A percentile compares a stretch with the other conserved stretches of the same genome.
These are phyloP conservation scores for Brachyalestes nurse DNA, from an alignment of 2,797 vertebrate genomes.

Conservation along the genomic window DNA sequence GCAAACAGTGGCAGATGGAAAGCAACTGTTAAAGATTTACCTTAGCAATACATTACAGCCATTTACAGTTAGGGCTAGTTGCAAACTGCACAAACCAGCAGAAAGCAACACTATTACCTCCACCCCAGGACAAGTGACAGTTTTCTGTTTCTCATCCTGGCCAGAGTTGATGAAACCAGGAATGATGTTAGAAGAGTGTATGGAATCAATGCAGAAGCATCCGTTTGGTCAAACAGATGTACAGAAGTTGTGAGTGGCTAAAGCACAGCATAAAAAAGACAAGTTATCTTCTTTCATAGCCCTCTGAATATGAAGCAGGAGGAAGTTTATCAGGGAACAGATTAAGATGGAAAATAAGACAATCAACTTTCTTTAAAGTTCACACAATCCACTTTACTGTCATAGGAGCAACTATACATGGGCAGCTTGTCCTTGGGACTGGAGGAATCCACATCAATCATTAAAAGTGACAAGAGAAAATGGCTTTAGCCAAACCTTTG, in stretches of 20 bases:
- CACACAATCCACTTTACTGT: background rate
- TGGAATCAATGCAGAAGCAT: too few species aligned
- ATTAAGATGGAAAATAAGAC: background rate
- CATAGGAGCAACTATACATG: background rate
- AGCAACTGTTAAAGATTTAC: too few species aligned
- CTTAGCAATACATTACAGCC: too few species aligned
- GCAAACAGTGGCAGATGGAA: too few species aligned
- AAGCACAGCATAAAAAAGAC: background rate
- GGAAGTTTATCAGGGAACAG: background rate
- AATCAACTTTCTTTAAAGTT: background rate
- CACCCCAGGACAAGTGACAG: too few species aligned
- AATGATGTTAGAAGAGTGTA: too few species aligned
- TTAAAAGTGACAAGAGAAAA: background rate
- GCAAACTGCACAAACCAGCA: too few species aligned
- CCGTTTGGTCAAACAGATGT: too few species aligned
- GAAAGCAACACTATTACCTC: too few species aligned
- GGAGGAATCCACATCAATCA: background rate
- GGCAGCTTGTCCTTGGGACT: background rate
- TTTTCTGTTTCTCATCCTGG: background rate
- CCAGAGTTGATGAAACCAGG: background rate
- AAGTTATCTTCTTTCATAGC: background rate
- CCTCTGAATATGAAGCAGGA: background rate
- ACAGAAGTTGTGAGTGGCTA: background rate
- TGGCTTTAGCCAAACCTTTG: background rate
- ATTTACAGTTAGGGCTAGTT: too few species aligned